Evolutionary conservation across 2,888 invertebrate genomes (phyloP).

Genomic region (Cheilosia urbana): DNA sequence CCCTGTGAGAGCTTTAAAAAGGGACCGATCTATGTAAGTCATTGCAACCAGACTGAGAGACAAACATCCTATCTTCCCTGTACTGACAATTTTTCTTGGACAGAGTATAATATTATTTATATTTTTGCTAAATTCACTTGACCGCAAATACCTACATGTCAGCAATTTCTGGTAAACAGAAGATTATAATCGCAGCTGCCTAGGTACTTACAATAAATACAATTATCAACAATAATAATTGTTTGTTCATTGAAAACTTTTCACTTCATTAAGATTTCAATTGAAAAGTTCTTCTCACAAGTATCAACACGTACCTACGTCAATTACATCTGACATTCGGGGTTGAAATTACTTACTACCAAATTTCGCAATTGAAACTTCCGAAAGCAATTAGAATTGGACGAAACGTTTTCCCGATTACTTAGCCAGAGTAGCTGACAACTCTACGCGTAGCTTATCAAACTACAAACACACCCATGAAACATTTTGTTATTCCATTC

Average conservation of each 20-base stretch:
- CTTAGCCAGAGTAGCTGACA: not conserved
- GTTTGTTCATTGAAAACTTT: not conserved
- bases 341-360: not conserved
- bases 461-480: not conserved
- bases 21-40: too few species aligned
- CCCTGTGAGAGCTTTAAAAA: too few species aligned
- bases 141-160: conserved; percentile 22
- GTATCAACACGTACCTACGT: not conserved
- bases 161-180: conserved; percentile 23
- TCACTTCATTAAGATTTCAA: conserved; percentile 7
- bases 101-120: too few species aligned
- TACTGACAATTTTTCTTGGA: too few species aligned
- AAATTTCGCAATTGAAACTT: conserved; percentile 20
- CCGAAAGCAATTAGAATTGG: conserved; percentile 18
- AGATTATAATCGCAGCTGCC: conserved; percentile 3
- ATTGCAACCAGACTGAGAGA: too few species aligned
- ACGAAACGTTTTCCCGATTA: not conserved
- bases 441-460: conserved; percentile 1
- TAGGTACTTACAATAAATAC: not conserved
- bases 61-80: too few species aligned
- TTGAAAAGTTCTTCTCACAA: not conserved
- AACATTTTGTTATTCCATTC: conserved; percentile 19
- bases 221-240: too few species aligned
- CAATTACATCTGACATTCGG: not conserved
- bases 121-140: conserved; percentile 6